Conservation (phyloP, 1,140 invertebrate genomes). For the Lasaia peninsularis region DNA sequence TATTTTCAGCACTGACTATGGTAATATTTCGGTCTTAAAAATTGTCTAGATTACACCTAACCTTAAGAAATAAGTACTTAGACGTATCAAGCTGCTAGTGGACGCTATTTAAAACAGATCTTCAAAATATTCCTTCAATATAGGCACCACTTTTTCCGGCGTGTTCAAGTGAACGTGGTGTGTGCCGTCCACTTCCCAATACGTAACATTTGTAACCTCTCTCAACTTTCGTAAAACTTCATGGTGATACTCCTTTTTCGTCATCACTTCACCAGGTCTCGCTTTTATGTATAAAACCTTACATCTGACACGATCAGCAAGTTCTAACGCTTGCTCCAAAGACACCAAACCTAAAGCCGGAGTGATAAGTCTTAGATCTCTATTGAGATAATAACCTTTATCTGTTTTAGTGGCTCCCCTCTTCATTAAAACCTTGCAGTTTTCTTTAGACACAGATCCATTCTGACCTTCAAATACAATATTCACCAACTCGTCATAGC, state of each 20-base stretch:
- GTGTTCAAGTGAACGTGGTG: conserved; percentile 14
- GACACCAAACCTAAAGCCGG: not conserved
- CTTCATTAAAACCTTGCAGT: conserved; percentile 8
- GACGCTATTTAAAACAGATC: not conserved
- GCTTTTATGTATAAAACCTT: conserved; percentile 13
- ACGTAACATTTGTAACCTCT: conserved; percentile 6
- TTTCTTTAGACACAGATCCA: not conserved
- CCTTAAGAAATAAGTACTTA: not conserved
- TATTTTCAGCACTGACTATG: too few relatives aligned
- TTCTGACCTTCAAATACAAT: not conserved
- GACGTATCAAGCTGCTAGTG: too few relatives aligned
- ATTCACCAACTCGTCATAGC: not conserved
- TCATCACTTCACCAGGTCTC: not conserved
- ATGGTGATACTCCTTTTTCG: not conserved
- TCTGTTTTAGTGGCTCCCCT: not conserved
- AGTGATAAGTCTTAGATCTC: not conserved
- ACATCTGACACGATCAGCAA: not conserved
- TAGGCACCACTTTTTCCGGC: not conserved
- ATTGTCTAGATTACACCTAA: not conserved
- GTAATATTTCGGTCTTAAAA: too few relatives aligned
- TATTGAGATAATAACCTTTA: conserved; percentile 12
- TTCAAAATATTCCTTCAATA: not conserved
- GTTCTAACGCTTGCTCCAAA: not conserved
- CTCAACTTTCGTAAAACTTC: not conserved
- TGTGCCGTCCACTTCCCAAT: conserved; percentile 8